A percentile compares a stretch with the other conserved stretches of the same genome.
These are phyloP conservation scores for Poecile atricapillus DNA, from an alignment of 2,113 vertebrate species.

Conservation along the genomic window DNA sequence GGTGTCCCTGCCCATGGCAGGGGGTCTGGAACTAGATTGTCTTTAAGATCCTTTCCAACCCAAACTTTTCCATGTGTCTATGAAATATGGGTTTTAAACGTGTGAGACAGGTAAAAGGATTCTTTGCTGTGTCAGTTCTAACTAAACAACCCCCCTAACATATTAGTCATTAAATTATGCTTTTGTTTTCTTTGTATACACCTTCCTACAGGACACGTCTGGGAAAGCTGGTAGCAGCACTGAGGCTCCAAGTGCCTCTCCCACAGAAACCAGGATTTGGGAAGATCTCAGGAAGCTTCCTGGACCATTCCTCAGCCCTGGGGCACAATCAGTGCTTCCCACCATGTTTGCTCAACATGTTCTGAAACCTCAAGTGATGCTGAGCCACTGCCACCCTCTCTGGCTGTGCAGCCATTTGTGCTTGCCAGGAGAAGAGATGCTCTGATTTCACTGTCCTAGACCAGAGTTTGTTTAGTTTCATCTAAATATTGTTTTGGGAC, in stretches of 20 bases:
- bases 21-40: background rate
- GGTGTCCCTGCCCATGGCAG: background rate
- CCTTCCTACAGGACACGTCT: accelerated
- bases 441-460: background rate
- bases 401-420: background rate
- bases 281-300: background rate
- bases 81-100: background rate
- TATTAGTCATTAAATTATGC: background rate
- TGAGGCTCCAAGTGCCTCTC: background rate
- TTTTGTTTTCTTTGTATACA: background rate
- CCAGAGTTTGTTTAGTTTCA: background rate
- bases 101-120: background rate
- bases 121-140: background rate
- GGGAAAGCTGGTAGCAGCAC: background rate
- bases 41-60: background rate
- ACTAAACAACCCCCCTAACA: background rate
- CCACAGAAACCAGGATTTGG: background rate
- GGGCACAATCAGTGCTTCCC: background rate
- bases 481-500: background rate
- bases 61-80: background rate
- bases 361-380: background rate
- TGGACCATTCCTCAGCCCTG: background rate
- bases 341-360: background rate
- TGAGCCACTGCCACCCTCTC: background rate
- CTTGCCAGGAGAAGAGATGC: background rate